Conservation (phyloP, 2,797 vertebrate genomes). For the Falco novaeseelandiae region DNA sequence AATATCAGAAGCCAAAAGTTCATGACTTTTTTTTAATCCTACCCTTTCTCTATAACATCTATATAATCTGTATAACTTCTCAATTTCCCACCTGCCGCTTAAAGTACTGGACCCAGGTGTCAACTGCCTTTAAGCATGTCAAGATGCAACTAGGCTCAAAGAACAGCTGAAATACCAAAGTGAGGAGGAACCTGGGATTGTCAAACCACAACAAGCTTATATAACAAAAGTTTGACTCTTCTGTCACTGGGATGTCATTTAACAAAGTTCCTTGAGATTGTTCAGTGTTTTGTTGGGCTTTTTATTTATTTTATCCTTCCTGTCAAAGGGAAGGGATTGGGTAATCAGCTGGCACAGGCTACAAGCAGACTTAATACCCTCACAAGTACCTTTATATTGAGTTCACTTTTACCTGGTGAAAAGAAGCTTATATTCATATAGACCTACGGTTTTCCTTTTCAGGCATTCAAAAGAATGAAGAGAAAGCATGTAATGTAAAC, state of each 20-base stretch:
- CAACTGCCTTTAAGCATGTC: neutral
- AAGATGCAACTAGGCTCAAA: neutral
- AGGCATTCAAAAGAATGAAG: conserved; percentile 6
- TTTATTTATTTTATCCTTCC: neutral
- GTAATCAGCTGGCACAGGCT: neutral
- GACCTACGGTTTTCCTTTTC: neutral
- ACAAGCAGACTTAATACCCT: neutral
- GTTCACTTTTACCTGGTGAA: neutral
- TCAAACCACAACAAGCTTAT: neutral
- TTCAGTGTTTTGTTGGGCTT: neutral
- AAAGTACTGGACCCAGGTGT: neutral
- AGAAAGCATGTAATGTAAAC: neutral
- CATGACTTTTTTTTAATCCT: neutral
- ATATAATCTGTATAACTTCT: neutral
- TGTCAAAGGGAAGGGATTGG: neutral
- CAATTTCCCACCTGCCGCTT: neutral
- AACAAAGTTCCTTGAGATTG: neutral
- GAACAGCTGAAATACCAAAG: neutral
- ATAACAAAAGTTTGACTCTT: neutral
- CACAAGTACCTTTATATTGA: neutral
- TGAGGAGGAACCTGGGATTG: neutral
- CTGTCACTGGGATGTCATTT: neutral
- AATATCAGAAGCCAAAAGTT: neutral
- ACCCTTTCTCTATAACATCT: neutral
- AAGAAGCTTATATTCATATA: neutral